Evolutionary conservation across 2,113 vertebrate species (phyloP).

Genomic region (Dissostichus mawsoni): DNA sequence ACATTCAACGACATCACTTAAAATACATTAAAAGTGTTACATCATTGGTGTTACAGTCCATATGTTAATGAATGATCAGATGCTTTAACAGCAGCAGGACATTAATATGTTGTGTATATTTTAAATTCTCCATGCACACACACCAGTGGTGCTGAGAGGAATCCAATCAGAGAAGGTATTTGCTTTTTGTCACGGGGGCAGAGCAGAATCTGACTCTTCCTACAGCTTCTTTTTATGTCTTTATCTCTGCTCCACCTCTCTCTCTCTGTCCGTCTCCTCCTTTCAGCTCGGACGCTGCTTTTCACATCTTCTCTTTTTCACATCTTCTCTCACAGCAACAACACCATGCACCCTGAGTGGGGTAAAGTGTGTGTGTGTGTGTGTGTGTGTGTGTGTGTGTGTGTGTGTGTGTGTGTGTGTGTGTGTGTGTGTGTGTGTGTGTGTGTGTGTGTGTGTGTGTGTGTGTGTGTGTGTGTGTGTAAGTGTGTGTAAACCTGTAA

Average conservation of each 20-base stretch:
- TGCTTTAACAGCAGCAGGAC: not conserved
- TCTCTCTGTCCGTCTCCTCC: not conserved
- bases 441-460: no score
- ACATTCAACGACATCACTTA: no score
- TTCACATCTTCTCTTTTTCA: not conserved
- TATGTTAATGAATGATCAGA: no score
- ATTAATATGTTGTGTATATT: not conserved
- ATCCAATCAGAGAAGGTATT: conserved; percentile 60
- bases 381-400: no score
- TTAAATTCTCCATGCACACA: conserved; percentile 1
- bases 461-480: no score
- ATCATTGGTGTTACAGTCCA: no score
- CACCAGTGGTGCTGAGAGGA: conserved; percentile 21
- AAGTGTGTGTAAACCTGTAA: no score
- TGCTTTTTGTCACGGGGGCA: conserved; percentile 42
- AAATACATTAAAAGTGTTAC: no score
- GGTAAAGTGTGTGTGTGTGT: no score
- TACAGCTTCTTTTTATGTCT: not conserved
- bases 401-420: no score
- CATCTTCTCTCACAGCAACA: not conserved
- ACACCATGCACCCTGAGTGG: not conserved
- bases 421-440: no score
- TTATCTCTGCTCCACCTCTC: not conserved
- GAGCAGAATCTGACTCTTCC: conserved; percentile 39
- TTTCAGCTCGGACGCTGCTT: not conserved